Conservation (phyloP, 2,888 invertebrate genomes). For the Epinotia ramella region DNA sequence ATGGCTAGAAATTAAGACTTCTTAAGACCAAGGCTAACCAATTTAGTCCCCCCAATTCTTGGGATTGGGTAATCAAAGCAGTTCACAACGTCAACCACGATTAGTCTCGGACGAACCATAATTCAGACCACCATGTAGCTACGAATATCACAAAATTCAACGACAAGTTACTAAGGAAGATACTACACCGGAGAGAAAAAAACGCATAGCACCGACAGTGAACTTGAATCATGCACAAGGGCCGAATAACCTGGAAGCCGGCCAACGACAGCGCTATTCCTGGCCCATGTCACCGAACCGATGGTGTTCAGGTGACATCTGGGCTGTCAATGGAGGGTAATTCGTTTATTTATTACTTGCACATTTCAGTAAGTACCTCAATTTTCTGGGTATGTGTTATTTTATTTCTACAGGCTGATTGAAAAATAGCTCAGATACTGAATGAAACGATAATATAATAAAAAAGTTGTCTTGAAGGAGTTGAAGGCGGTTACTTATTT, state of each 20-base stretch:
- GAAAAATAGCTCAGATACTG: too few relatives aligned
- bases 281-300: conserved; percentile 36
- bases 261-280: conserved; percentile 31
- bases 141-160: too few relatives aligned
- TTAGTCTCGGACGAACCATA: too few relatives aligned
- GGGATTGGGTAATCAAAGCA: background rate
- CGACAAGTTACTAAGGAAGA: too few relatives aligned
- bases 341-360: background rate
- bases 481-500: background rate
- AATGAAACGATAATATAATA: too few relatives aligned
- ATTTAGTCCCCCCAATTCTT: background rate
- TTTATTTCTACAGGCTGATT: background rate
- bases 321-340: conserved; percentile 17
- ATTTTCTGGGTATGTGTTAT: background rate
- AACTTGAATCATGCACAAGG: conserved; percentile 39
- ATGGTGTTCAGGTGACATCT: conserved; percentile 32
- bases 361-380: background rate
- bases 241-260: conserved; percentile 27
- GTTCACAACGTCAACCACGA: background rate
- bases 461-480: too few relatives aligned
- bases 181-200: background rate
- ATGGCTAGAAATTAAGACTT: too few relatives aligned
- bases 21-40: too few relatives aligned
- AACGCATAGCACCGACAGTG: conserved; percentile 22
- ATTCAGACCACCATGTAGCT: too few relatives aligned